These are phyloP conservation scores for Augochlora pura DNA, from an alignment of 1,140 invertebrate genomes.

Conservation along the genomic window DNA sequence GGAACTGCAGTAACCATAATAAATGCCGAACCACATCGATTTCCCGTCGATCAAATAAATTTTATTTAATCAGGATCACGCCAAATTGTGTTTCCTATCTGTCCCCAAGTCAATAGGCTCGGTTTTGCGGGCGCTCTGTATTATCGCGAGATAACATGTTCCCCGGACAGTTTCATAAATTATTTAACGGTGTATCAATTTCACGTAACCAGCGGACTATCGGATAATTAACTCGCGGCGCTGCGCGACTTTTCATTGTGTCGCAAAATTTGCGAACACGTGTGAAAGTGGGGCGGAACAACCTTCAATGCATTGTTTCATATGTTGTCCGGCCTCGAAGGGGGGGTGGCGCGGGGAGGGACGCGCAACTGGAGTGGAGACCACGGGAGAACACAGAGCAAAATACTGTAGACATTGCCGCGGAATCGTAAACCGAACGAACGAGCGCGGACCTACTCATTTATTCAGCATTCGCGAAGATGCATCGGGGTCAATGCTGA, in stretches of 20 bases:
- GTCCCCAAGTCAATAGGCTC: not conserved
- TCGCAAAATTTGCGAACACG: constrained; percentile 12
- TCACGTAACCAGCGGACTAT: constrained; percentile 12
- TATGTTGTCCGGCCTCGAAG: not conserved
- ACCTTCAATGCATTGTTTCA: not conserved
- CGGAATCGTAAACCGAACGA: constrained; percentile 11
- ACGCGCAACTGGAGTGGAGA: no score
- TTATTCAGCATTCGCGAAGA: constrained; percentile 1
- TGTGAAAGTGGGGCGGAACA: constrained; percentile 10
- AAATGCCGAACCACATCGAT: no score
- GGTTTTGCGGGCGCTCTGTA: not conserved
- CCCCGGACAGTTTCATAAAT: not conserved
- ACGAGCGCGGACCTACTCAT: not conserved
- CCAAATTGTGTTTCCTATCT: not conserved
- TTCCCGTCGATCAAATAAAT: no score
- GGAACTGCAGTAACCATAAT: no score
- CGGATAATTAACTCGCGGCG: constrained; percentile 17
- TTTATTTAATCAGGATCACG: not conserved
- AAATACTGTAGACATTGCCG: not conserved
- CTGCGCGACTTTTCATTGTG: constrained; percentile 7
- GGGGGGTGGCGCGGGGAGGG: no score
- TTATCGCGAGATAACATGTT: not conserved
- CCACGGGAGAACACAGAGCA: not conserved
- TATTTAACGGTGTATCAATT: constrained; percentile 29
- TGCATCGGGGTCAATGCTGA: constrained; percentile 7